These are phyloP conservation scores for Characodon lateralis DNA, from an alignment of 2,797 vertebrate genomes.

Conservation along the genomic window DNA sequence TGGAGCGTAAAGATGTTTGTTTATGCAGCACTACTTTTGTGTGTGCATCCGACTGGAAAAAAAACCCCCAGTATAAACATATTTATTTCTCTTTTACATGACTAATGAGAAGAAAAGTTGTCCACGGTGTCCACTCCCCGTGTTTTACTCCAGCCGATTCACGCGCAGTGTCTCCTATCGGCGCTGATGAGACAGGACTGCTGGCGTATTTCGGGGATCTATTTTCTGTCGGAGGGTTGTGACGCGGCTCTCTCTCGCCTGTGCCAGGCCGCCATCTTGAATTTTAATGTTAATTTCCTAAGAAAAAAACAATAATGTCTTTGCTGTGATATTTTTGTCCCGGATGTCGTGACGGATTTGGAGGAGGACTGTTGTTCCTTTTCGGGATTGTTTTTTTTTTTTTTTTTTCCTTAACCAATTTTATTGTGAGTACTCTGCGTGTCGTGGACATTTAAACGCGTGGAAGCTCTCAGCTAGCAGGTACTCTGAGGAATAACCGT, in stretches of 20 bases:
- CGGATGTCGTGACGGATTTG: conserved; percentile 45
- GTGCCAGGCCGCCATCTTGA: conserved; percentile 82
- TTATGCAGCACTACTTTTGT: conserved; percentile 81
- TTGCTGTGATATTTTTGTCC: conserved; percentile 73
- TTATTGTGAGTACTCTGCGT: conserved; percentile 58
- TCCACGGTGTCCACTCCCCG: rapidly evolving
- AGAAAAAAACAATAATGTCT: conserved; percentile 66
- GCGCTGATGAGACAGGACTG: background rate
- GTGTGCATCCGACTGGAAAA: conserved; percentile 69
- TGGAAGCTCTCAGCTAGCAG: conserved; percentile 38
- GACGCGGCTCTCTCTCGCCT: conserved; percentile 68
- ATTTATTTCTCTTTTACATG: background rate
- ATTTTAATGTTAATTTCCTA: conserved; percentile 83
- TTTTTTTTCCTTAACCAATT: conserved; percentile 16
- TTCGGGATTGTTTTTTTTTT: conserved; percentile 1
- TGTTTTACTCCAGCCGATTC: background rate
- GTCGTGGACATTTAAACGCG: conserved; percentile 66
- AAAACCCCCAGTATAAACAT: conserved; percentile 5
- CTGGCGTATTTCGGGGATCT: conserved; percentile 62
- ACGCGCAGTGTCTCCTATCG: background rate
- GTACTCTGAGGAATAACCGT: conserved; percentile 26
- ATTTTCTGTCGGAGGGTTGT: conserved; percentile 73
- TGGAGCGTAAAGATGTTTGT: conserved; percentile 75
- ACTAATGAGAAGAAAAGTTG: background rate
- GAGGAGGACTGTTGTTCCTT: conserved; percentile 25